phyloP scores from a whole-genome alignment of 2,113 vertebrate species.

The Pholis gunnellus region DNA sequence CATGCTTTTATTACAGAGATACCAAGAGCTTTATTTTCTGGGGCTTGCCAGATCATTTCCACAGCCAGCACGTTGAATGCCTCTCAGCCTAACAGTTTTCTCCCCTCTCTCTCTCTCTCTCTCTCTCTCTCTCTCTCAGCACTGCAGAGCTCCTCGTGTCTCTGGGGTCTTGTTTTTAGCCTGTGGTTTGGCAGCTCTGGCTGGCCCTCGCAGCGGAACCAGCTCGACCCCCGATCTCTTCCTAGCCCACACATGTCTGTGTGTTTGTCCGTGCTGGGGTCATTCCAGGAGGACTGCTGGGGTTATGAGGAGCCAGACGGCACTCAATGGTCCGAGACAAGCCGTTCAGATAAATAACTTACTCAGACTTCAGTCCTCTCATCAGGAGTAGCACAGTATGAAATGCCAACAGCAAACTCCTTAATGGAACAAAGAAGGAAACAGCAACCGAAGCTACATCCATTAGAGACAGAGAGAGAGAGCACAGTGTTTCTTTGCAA shows the following conservation, averaged over 20 bases:
- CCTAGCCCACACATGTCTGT: conserved; percentile 57
- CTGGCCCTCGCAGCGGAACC: conserved; percentile 47
- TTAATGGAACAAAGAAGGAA: conserved; percentile 52
- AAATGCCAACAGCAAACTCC: conserved; percentile 71
- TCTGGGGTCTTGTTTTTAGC: conserved; percentile 73
- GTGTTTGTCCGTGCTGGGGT: conserved; percentile 65
- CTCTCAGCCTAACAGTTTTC: conserved; percentile 55
- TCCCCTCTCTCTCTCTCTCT: neutral
- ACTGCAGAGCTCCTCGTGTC: conserved; percentile 54
- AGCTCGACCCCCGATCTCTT: conserved; percentile 25
- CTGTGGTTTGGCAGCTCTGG: conserved; percentile 71
- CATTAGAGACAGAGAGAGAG: conserved; percentile 44
- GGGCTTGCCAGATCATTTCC: conserved; percentile 60
- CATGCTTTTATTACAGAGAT: conserved; percentile 58
- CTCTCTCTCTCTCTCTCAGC: conserved; percentile 31
- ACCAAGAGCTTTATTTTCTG: conserved; percentile 62
- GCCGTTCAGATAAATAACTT: conserved; percentile 68
- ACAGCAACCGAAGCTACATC: conserved; percentile 58
- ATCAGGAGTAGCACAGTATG: conserved; percentile 60
- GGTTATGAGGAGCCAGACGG: conserved; percentile 64
- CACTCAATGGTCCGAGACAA: conserved; percentile 63
- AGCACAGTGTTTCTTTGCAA: conserved; percentile 47
- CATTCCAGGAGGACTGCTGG: conserved; percentile 61
- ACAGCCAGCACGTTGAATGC: conserved; percentile 37
- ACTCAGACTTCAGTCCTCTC: conserved; percentile 59